Evolutionary conservation across 2,113 vertebrate genomes (phyloP).

Genomic region (Vombatus ursinus): DNA sequence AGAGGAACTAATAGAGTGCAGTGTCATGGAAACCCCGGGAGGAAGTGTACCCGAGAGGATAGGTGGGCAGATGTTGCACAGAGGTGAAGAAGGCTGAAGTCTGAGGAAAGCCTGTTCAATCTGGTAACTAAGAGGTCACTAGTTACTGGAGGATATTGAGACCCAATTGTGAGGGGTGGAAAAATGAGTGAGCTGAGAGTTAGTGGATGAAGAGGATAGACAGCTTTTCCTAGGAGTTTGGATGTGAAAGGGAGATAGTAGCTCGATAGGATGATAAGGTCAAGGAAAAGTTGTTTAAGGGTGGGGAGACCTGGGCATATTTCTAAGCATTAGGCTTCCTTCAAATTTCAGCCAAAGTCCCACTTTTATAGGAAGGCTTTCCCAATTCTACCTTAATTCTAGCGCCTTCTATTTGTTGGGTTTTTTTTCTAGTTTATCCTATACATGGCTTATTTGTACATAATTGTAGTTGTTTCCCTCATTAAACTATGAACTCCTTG

Average conservation of each 20-base stretch:
- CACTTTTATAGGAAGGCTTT: neutral
- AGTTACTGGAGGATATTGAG: too few species aligned
- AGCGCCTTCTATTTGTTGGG: neutral
- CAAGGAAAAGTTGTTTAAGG: too few species aligned
- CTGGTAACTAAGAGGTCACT: too few species aligned
- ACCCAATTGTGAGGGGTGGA: neutral
- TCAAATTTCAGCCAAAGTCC: neutral
- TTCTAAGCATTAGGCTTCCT: neutral
- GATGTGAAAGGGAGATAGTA: neutral
- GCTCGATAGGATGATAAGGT: neutral
- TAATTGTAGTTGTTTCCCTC: neutral
- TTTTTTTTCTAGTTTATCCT: neutral
- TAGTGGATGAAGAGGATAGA: neutral
- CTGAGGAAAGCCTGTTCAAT: too few species aligned
- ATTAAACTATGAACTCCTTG: neutral
- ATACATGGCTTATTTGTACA: neutral
- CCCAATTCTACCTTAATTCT: neutral
- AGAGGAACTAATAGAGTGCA: neutral
- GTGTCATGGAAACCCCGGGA: neutral
- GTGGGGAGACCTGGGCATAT: too few species aligned
- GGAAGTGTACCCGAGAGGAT: neutral
- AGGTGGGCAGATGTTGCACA: neutral
- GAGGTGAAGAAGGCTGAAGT: neutral
- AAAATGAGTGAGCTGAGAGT: neutral
- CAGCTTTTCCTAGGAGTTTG: neutral